Conservation (phyloP, 2,113 vertebrate genomes). For the Columba livia region DNA sequence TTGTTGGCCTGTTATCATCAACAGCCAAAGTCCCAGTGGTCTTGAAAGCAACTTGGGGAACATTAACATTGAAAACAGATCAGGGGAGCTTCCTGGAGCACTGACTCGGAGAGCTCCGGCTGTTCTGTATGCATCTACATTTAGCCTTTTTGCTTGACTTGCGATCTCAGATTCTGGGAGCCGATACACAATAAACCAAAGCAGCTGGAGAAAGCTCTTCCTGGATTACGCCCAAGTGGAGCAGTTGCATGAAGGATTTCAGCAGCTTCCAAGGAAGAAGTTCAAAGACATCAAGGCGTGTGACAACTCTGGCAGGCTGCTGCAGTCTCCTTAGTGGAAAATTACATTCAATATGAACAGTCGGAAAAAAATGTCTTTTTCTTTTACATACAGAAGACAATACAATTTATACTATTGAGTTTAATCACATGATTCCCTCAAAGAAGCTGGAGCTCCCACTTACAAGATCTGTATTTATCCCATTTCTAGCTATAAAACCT, state of each 20-base stretch:
- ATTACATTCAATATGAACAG: conserved; percentile 47
- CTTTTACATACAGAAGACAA: conserved; percentile 21
- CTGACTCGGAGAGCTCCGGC: neutral
- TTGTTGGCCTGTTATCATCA: conserved; percentile 8
- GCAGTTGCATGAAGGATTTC: conserved; percentile 68
- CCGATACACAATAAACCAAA: conserved; percentile 63
- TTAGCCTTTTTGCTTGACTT: conserved; percentile 54
- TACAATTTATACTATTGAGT: neutral
- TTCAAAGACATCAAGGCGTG: conserved; percentile 67
- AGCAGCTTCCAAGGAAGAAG: conserved; percentile 68
- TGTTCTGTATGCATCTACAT: conserved; percentile 31
- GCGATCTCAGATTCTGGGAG: conserved; percentile 58
- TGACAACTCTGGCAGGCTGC: conserved; percentile 66
- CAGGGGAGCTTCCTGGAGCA: conserved; percentile 14
- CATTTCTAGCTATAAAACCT: neutral
- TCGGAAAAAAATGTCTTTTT: conserved; percentile 5
- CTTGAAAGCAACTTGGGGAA: conserved; percentile 2
- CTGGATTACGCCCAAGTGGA: conserved; percentile 64
- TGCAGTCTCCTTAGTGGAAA: conserved; percentile 52
- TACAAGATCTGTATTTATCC: neutral
- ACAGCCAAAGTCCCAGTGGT: neutral
- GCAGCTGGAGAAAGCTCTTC: conserved; percentile 68
- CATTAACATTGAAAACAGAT: neutral
- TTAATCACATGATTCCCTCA: neutral
- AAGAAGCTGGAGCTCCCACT: neutral